These are phyloP conservation scores for Margarornis squamiger DNA, from an alignment of 2,797 vertebrate genomes.

Conservation along the genomic window DNA sequence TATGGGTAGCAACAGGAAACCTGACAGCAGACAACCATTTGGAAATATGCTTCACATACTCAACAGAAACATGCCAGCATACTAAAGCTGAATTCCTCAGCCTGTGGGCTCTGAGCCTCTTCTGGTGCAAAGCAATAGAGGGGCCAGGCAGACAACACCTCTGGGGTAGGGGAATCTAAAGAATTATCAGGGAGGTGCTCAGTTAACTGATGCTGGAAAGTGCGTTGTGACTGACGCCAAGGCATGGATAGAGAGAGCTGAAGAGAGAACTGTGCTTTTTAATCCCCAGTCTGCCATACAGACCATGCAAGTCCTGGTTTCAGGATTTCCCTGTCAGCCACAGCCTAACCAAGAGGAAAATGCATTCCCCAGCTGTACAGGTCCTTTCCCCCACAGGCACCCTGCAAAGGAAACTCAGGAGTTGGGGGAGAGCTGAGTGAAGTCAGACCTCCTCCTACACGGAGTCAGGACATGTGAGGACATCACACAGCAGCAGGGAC, in stretches of 20 bases:
- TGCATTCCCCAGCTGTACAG: neutral
- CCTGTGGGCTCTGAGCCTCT: neutral
- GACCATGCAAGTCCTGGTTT: neutral
- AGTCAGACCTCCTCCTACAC: neutral
- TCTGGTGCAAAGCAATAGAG: neutral
- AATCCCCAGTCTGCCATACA: neutral
- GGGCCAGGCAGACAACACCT: neutral
- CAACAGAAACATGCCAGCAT: neutral
- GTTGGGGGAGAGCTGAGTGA: neutral
- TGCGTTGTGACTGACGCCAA: neutral
- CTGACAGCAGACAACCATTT: neutral
- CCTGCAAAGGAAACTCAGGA: neutral
- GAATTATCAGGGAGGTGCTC: neutral
- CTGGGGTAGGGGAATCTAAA: neutral
- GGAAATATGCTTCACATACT: neutral
- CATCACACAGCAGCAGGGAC: neutral
- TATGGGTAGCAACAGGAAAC: neutral
- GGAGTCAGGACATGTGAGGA: neutral
- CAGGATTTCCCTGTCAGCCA: neutral
- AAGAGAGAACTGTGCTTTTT: neutral
- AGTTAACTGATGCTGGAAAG: neutral
- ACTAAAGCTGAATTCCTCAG: neutral
- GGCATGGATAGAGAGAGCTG: rapidly evolving
- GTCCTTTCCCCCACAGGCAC: neutral
- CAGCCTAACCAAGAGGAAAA: neutral